Conservation (phyloP, 2,888 invertebrate genomes). For the Mythimna loreyi region DNA sequence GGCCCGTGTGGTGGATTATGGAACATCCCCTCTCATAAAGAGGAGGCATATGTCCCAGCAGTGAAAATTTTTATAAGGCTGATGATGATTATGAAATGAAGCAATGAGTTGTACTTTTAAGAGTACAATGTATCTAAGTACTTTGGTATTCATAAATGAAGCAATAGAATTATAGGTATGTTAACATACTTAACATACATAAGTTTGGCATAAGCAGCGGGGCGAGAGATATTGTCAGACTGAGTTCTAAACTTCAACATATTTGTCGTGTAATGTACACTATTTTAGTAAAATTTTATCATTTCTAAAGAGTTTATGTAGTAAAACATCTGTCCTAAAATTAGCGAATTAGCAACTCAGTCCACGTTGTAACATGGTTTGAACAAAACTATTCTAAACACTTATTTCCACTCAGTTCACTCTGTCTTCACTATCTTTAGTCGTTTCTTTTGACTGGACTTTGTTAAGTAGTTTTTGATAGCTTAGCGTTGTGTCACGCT, state of each 20-base stretch:
- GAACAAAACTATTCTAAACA: neutral
- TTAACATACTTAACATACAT: neutral
- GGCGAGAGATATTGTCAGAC: too few species aligned
- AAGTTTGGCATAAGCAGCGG: too few species aligned
- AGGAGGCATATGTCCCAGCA: too few species aligned
- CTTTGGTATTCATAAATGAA: neutral
- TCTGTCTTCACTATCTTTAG: neutral
- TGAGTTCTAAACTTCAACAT: too few species aligned
- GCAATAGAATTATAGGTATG: neutral
- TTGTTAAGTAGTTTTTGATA: slow-evolving; percentile 33
- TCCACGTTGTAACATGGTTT: neutral
- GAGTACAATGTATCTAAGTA: slow-evolving; percentile 5
- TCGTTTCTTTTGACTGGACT: slow-evolving; percentile 14
- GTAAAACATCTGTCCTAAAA: neutral
- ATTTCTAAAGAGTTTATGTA: too few species aligned
- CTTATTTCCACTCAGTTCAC: slow-evolving; percentile 3
- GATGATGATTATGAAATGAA: too few species aligned
- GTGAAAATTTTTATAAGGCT: too few species aligned
- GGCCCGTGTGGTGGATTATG: too few species aligned
- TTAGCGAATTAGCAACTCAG: neutral
- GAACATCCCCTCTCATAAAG: too few species aligned
- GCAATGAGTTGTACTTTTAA: too few species aligned
- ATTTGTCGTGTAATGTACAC: too few species aligned
- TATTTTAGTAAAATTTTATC: neutral
- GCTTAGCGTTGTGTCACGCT: slow-evolving; percentile 9